These are phyloP conservation scores for Ophion costatus DNA, from an alignment of 2,888 invertebrate genomes.

Conservation along the genomic window DNA sequence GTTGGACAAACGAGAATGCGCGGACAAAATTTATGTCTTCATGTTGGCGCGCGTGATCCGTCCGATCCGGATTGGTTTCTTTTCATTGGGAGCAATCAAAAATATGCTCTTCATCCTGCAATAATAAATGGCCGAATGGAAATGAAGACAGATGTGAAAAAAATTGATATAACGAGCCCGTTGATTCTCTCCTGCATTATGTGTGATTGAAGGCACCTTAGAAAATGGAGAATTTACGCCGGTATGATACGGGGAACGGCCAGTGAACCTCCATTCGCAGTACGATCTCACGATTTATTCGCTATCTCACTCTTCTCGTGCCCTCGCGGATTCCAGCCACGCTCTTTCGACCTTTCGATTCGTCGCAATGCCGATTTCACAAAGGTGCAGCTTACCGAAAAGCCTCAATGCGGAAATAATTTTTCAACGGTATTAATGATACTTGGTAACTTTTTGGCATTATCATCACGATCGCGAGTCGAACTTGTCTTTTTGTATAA, in stretches of 20 bases:
- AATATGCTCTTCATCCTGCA: neutral
- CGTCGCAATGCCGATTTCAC: neutral
- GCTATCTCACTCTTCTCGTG: conserved; percentile 53
- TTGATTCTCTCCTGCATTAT: no score
- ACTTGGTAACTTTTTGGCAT: neutral
- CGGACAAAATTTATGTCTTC: neutral
- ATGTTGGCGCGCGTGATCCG: neutral
- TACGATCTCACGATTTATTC: conserved; percentile 41
- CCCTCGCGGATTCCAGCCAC: conserved; percentile 12
- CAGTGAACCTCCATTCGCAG: conserved; percentile 41
- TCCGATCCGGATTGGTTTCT: neutral
- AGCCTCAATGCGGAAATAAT: neutral
- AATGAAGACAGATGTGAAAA: neutral
- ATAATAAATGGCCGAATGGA: neutral
- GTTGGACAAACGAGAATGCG: neutral
- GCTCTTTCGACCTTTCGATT: conserved; percentile 17
- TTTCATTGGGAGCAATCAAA: no score
- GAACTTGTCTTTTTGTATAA: neutral
- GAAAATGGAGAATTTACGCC: neutral
- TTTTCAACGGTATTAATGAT: neutral
- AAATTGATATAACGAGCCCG: neutral
- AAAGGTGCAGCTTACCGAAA: neutral
- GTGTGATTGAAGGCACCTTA: neutral
- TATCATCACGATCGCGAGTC: neutral
- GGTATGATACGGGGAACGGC: neutral